Evolutionary conservation across 1,140 invertebrate genomes (phyloP).

Genomic region (Thalassaphorura encarpata): DNA sequence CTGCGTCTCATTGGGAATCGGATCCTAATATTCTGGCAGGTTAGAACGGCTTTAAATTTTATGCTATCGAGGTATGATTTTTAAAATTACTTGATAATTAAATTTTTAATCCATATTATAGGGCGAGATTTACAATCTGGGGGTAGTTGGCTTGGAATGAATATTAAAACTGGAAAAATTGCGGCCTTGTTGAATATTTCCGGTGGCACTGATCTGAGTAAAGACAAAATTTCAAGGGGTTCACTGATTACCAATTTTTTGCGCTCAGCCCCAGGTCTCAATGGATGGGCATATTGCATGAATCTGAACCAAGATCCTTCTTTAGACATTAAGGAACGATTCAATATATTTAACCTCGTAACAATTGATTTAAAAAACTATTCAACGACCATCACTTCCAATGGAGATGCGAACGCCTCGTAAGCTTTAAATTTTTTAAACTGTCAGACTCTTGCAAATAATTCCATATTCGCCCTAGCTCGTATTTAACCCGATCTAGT

Average conservation of each 20-base stretch:
- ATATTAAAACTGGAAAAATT: constrained; percentile 44
- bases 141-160: constrained; percentile 65
- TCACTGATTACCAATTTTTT: constrained; percentile 45
- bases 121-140: constrained; percentile 49
- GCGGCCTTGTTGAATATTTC: constrained; percentile 58
- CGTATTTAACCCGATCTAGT: too few species aligned
- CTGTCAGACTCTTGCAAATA: too few species aligned
- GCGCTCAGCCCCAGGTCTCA: constrained; percentile 11
- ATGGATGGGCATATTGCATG: constrained; percentile 35
- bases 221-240: constrained; percentile 42
- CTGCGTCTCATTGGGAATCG: constrained; percentile 52
- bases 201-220: constrained; percentile 32
- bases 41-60: constrained; percentile 51
- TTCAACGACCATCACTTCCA: neutral
- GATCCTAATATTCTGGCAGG: constrained; percentile 49
- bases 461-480: too few species aligned
- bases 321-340: constrained; percentile 36
- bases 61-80: neutral
- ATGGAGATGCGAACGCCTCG: too few species aligned
- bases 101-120: constrained; percentile 1
- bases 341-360: constrained; percentile 57
- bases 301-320: constrained; percentile 17
- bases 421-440: too few species aligned
- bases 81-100: neutral
- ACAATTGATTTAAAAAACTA: constrained; percentile 42